These are phyloP conservation scores for Calosoma granatense DNA, from an alignment of 1,140 invertebrate species.

Conservation along the genomic window DNA sequence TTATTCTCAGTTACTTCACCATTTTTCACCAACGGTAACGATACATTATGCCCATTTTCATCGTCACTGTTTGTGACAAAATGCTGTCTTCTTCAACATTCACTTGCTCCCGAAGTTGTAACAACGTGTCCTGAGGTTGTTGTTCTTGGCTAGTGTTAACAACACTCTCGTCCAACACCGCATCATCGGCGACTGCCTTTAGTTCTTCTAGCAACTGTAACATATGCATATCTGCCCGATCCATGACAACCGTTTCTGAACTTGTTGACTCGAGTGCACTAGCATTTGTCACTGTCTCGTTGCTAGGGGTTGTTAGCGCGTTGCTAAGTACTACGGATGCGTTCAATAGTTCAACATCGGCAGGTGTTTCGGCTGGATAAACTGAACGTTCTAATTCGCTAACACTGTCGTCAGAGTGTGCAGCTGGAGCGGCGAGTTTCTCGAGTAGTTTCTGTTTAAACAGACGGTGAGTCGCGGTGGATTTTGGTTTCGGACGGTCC, in stretches of 20 bases:
- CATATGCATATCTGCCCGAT: too few species aligned
- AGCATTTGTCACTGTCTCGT: too few species aligned
- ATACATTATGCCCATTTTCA: constrained; percentile 26
- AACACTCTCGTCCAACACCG: too few species aligned
- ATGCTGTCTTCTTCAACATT: constrained; percentile 55
- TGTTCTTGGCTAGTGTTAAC: constrained; percentile 19
- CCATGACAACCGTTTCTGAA: too few species aligned
- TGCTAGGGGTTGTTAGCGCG: constrained; percentile 1
- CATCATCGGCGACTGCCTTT: constrained; percentile 29
- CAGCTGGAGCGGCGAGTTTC: constrained; percentile 27
- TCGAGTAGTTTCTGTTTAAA: constrained; percentile 24
- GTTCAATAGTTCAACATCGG: too few species aligned
- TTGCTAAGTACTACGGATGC: too few species aligned
- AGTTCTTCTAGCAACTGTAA: constrained; percentile 36
- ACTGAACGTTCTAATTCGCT: constrained; percentile 34
- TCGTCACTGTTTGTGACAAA: constrained; percentile 41
- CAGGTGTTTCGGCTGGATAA: constrained; percentile 40
- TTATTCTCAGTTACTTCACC: background rate
- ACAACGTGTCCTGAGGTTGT: constrained; percentile 34
- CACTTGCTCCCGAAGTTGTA: constrained; percentile 31
- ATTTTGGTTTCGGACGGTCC: constrained; percentile 19
- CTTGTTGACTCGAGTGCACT: too few species aligned
- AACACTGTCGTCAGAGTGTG: constrained; percentile 18
- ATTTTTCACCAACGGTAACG: background rate
- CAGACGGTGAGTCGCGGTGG: constrained; percentile 24